phyloP scores from a whole-genome alignment of 2,888 invertebrate genomes.

The Pyrocoelia pectoralis region DNA sequence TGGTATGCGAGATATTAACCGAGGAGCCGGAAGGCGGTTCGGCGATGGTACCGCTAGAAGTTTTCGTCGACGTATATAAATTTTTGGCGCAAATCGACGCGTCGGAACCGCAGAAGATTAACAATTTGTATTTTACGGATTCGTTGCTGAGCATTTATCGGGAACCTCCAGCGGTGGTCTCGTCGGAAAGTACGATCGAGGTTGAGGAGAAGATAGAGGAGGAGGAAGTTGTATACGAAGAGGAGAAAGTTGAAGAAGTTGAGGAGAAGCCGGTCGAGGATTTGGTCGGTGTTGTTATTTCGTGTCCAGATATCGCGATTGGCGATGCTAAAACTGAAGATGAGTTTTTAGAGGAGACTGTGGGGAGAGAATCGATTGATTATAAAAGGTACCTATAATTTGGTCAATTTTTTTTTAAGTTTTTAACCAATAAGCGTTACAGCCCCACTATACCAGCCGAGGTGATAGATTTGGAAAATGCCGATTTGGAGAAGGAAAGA shows the following conservation, averaged over 20 bases:
- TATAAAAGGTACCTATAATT: background rate
- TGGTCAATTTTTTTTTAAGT: background rate
- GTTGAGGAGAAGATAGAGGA: constrained; percentile 27
- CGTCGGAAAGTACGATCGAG: constrained; percentile 17
- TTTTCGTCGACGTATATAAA: constrained; percentile 68
- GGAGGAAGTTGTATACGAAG: constrained; percentile 29
- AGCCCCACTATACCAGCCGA: background rate
- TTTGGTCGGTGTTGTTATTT: constrained; percentile 28
- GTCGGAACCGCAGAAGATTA: constrained; percentile 54
- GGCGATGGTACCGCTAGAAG: constrained; percentile 72
- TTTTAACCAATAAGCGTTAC: background rate
- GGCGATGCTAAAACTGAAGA: constrained; percentile 36
- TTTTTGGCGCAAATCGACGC: constrained; percentile 68
- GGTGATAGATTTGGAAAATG: constrained; percentile 10
- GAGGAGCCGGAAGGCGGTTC: constrained; percentile 86
- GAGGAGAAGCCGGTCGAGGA: constrained; percentile 23
- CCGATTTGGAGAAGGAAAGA: constrained; percentile 20
- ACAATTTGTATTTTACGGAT: constrained; percentile 55
- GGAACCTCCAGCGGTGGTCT: constrained; percentile 19
- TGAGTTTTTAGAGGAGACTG: constrained; percentile 15
- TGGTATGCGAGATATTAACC: constrained; percentile 82
- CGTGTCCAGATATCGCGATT: constrained; percentile 39
- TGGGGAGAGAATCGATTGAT: background rate
- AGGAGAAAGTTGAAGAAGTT: constrained; percentile 18
- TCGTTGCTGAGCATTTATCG: constrained; percentile 48